These are phyloP conservation scores for Hemibagrus wyckioides DNA, from an alignment of 2,113 vertebrate genomes.

Conservation along the genomic window DNA sequence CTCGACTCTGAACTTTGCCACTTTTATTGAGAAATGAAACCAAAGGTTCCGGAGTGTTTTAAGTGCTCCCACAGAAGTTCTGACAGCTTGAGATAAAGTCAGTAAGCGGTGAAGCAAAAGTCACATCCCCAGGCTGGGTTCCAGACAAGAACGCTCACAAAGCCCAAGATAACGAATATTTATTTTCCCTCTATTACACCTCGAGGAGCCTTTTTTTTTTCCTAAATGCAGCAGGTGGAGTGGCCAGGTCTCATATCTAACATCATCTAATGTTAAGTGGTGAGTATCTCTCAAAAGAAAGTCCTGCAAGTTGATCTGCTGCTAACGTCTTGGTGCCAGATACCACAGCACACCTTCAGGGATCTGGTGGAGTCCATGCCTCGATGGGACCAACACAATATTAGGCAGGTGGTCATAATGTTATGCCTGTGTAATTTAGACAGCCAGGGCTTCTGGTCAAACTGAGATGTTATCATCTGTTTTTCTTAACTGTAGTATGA, in stretches of 20 bases:
- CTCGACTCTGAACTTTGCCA: neutral
- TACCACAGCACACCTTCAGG: no score
- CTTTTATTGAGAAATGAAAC: constrained; percentile 30
- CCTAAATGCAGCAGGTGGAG: neutral
- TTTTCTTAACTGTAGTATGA: neutral
- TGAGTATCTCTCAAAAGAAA: no score
- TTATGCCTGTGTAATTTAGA: no score
- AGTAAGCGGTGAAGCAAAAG: constrained; percentile 24
- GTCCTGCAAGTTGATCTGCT: no score
- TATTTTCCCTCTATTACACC: constrained; percentile 44
- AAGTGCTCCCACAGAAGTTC: constrained; percentile 1
- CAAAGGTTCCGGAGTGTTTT: neutral
- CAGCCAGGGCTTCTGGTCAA: neutral
- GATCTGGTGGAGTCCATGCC: no score
- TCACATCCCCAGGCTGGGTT: constrained; percentile 5
- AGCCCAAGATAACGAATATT: constrained; percentile 28
- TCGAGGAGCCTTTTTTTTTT: constrained; percentile 57
- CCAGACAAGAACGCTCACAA: constrained; percentile 18
- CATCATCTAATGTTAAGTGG: no score
- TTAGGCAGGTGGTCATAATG: no score
- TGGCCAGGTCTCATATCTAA: neutral
- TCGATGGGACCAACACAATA: no score
- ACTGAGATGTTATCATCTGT: neutral
- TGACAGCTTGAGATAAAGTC: constrained; percentile 6
- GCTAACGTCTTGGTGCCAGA: no score